These are phyloP conservation scores for Ganaspis brasiliensis DNA, from an alignment of 2,888 invertebrate genomes.

Conservation along the genomic window DNA sequence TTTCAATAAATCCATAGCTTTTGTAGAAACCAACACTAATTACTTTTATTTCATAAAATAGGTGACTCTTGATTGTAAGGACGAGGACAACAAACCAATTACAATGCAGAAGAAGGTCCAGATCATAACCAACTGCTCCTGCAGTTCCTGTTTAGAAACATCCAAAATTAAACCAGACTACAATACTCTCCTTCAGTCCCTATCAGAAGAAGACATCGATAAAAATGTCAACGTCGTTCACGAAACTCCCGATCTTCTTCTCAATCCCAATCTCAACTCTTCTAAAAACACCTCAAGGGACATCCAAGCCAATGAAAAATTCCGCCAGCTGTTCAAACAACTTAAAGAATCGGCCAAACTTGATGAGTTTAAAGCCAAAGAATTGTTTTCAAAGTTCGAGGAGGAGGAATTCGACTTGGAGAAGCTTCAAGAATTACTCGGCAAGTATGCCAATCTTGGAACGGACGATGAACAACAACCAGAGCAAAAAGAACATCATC, in stretches of 20 bases:
- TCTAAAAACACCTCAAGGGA: slow-evolving; percentile 78
- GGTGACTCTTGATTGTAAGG: slow-evolving; percentile 84
- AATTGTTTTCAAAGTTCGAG: slow-evolving; percentile 72
- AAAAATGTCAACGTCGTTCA: slow-evolving; percentile 73
- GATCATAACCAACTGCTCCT: slow-evolving; percentile 86
- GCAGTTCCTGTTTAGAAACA: slow-evolving; percentile 83
- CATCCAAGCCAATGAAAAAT: slow-evolving; percentile 80
- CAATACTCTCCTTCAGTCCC: slow-evolving; percentile 74
- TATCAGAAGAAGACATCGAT: slow-evolving; percentile 73
- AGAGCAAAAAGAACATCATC: slow-evolving; percentile 61
- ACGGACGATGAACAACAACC: slow-evolving; percentile 22
- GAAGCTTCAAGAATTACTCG: slow-evolving; percentile 71
- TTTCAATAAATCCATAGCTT: not conserved
- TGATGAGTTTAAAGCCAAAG: slow-evolving; percentile 74
- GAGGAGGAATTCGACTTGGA: slow-evolving; percentile 70
- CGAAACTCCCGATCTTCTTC: slow-evolving; percentile 78
- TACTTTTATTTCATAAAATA: slow-evolving; percentile 68
- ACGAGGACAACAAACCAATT: slow-evolving; percentile 81
- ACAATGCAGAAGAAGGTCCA: slow-evolving; percentile 84
- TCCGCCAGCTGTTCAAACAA: slow-evolving; percentile 79
- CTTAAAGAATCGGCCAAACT: slow-evolving; percentile 71
- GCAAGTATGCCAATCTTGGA: slow-evolving; percentile 66
- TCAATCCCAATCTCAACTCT: slow-evolving; percentile 74
- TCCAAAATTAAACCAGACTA: slow-evolving; percentile 77
- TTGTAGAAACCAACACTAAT: not conserved